Conservation (phyloP, 1,140 invertebrate genomes). For the Caerostris darwini region DNA sequence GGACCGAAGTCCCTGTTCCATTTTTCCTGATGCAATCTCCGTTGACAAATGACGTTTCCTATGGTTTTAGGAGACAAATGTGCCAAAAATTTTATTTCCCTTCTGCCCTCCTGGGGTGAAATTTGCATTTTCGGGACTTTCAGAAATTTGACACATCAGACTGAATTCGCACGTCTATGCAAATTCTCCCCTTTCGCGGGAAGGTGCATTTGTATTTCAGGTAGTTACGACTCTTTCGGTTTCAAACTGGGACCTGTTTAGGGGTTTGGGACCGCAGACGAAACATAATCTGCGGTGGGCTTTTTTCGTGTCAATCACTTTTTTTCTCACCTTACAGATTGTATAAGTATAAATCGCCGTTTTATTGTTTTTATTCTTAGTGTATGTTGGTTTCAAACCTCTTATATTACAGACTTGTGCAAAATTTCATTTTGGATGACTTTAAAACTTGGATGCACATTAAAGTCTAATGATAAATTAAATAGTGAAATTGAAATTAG, state of each 20-base stretch:
- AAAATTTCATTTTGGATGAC: no score
- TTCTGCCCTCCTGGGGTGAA: constrained; percentile 17
- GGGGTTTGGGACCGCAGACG: constrained; percentile 8
- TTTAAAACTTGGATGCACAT: no score
- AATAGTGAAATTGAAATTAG: no score
- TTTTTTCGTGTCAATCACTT: constrained; percentile 52
- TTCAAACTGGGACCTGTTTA: constrained; percentile 1
- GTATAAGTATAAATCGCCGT: background rate
- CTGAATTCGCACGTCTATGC: constrained; percentile 5
- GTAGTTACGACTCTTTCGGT: constrained; percentile 14
- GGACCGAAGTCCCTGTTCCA: background rate
- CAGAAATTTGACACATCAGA: constrained; percentile 51
- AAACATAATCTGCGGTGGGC: background rate
- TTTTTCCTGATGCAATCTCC: constrained; percentile 18
- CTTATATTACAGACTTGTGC: background rate
- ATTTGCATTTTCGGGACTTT: constrained; percentile 61
- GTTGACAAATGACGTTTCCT: constrained; percentile 37
- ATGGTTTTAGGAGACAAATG: constrained; percentile 46
- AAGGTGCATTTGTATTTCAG: constrained; percentile 10
- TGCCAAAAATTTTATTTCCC: constrained; percentile 39
- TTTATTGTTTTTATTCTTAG: background rate
- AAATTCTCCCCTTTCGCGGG: constrained; percentile 36
- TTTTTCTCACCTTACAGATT: background rate
- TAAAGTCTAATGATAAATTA: no score
- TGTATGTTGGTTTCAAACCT: background rate